Percentiles rank a stretch among this genome's conserved stretches.
phyloP scores from a whole-genome alignment of 2,113 vertebrate genomes.

The Natator depressus region DNA sequence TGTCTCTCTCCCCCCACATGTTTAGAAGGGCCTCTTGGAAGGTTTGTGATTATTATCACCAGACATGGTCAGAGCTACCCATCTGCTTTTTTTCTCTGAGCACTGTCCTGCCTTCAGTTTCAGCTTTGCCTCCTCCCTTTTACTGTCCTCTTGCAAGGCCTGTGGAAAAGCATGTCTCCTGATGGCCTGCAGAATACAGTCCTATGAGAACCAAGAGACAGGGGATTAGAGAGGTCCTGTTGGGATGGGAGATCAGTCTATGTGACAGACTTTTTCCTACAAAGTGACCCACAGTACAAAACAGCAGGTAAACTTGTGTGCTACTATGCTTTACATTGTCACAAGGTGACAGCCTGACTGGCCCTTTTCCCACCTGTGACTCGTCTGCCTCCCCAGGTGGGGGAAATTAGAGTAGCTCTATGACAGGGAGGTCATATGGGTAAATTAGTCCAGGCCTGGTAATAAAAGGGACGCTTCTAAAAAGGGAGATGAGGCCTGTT shows the following conservation, averaged over 20 bases:
- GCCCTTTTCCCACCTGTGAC: not conserved
- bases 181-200: not conserved
- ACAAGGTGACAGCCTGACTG: not conserved
- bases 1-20: not conserved
- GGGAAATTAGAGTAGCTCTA: not conserved
- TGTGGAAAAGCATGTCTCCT: not conserved
- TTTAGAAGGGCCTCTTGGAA: not conserved
- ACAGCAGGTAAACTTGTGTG: not conserved
- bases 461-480: not conserved
- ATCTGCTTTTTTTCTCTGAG: not conserved
- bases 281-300: not conserved
- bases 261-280: not conserved
- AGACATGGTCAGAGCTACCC: not conserved
- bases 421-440: not conserved
- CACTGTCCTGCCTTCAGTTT: not conserved
- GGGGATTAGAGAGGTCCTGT: not conserved
- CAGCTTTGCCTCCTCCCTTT: not conserved
- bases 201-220: not conserved
- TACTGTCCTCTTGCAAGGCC: rapidly evolving
- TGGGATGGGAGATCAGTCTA: not conserved
- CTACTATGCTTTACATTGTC: not conserved
- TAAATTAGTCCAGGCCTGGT: not conserved
- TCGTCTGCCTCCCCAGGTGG: not conserved
- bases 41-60: not conserved
- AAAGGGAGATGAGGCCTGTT: not conserved